A percentile compares a stretch with the other conserved stretches of the same genome.
phyloP scores from a whole-genome alignment of 2,113 vertebrate genomes.

The Anoura caudifer region DNA sequence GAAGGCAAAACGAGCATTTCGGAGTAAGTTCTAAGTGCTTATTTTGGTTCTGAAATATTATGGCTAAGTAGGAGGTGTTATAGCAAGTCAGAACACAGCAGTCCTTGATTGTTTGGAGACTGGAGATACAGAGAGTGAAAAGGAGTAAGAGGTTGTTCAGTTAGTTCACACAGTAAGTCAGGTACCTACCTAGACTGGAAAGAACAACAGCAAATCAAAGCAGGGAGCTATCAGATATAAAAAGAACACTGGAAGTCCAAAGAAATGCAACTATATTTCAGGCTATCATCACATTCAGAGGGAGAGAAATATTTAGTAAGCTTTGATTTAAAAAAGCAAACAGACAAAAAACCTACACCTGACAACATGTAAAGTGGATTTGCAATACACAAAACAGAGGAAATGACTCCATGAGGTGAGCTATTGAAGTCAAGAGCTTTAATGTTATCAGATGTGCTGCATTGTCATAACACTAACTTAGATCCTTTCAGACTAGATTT shows the following conservation, averaged over 20 bases:
- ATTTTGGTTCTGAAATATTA: background rate
- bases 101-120: background rate
- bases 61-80: fast-evolving
- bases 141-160: background rate
- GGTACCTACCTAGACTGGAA: background rate
- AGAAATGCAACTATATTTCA: background rate
- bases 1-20: background rate
- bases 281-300: background rate
- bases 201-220: background rate
- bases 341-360: background rate
- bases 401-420: background rate
- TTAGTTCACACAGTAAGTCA: background rate
- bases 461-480: background rate
- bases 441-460: background rate
- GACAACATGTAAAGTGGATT: background rate
- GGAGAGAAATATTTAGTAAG: background rate
- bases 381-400: background rate
- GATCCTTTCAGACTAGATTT: background rate
- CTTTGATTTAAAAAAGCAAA: background rate
- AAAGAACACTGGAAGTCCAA: background rate
- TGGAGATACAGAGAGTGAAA: background rate
- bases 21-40: background rate
- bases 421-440: background rate
- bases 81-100: background rate
- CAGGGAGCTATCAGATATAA: background rate